Conservation (phyloP, 2,888 invertebrate species). For the Rhagophthalmus giganteus region DNA sequence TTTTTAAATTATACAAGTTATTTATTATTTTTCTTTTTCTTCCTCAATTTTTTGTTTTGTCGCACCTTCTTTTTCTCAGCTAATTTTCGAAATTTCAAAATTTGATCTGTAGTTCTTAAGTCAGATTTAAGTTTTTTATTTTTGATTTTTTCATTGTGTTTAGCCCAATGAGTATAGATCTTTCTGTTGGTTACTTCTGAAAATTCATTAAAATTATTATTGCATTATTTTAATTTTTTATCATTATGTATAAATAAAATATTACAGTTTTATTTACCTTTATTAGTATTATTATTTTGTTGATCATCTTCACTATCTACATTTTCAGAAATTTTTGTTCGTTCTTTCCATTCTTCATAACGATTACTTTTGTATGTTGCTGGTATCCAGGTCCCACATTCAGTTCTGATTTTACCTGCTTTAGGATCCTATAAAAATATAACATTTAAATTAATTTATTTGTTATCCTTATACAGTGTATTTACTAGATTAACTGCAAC, state of each 20-base stretch:
- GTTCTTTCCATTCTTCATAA: slow-evolving; percentile 84
- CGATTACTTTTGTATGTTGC: slow-evolving; percentile 91
- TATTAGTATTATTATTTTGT: background rate
- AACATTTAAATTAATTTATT: background rate
- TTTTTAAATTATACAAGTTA: background rate
- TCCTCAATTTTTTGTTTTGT: slow-evolving; percentile 57
- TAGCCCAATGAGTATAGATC: slow-evolving; percentile 74
- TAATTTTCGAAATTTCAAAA: slow-evolving; percentile 70
- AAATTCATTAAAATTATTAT: background rate
- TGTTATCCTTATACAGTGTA: slow-evolving; percentile 11
- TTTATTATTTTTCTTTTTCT: slow-evolving; percentile 47
- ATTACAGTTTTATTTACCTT: slow-evolving; percentile 29
- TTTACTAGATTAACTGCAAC: slow-evolving; percentile 69
- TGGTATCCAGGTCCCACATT: slow-evolving; percentile 93
- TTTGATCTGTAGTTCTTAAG: slow-evolving; percentile 74
- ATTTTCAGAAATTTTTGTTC: slow-evolving; percentile 62
- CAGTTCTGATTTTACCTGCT: slow-evolving; percentile 85
- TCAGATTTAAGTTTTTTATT: slow-evolving; percentile 63
- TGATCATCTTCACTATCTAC: slow-evolving; percentile 56
- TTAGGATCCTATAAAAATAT: slow-evolving; percentile 57
- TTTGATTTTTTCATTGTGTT: slow-evolving; percentile 74
- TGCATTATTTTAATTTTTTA: too few relatives aligned
- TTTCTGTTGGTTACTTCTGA: slow-evolving; percentile 44
- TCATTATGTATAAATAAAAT: too few relatives aligned
- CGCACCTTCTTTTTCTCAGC: slow-evolving; percentile 66